These are phyloP conservation scores for Phaedon cochleariae DNA, from an alignment of 2,888 invertebrate genomes.

Conservation along the genomic window DNA sequence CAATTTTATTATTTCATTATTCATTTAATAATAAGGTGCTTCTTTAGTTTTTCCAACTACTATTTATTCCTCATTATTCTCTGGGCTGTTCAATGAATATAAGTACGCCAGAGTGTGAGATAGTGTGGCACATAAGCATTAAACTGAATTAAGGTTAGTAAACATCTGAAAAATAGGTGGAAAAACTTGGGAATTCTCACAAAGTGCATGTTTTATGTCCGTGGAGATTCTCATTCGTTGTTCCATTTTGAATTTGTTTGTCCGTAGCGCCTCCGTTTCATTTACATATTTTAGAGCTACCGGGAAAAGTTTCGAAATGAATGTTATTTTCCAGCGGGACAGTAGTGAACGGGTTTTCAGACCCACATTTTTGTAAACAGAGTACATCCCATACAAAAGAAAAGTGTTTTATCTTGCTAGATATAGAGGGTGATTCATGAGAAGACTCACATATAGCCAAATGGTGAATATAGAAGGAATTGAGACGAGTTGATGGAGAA, in stretches of 20 bases:
- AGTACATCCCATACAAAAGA: no score
- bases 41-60: no score
- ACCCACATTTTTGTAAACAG: not conserved
- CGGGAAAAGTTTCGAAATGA: not conserved
- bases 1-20: no score
- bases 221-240: not conserved
- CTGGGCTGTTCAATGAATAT: no score
- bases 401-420: not conserved
- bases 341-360: not conserved
- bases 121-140: no score
- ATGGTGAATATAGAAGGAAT: no score
- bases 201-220: conserved; percentile 10
- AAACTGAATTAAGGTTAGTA: not conserved
- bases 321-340: not conserved
- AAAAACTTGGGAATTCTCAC: not conserved
- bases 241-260: conserved; percentile 2
- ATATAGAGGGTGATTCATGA: no score
- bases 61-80: no score
- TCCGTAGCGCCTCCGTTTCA: not conserved
- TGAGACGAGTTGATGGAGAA: no score
- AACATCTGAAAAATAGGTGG: not conserved
- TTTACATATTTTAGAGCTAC: not conserved
- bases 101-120: no score
- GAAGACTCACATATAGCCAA: no score
- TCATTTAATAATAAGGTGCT: no score